Evolutionary conservation across 2,113 vertebrate species (phyloP).

Genomic region (Pseudorectes ferrugineus): DNA sequence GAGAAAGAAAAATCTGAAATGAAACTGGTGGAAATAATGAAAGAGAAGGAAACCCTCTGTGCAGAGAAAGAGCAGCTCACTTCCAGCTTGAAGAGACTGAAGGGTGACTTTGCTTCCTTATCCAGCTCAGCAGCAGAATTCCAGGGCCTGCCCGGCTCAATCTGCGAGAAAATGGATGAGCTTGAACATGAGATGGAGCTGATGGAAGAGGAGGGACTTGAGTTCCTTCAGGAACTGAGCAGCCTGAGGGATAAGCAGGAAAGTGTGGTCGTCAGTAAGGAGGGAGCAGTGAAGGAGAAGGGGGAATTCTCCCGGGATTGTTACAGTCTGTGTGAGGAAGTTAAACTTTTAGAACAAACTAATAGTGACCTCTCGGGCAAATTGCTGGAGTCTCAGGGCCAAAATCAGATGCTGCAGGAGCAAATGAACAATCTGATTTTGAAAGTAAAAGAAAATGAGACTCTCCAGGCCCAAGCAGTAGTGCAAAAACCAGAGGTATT

Average conservation of each 20-base stretch:
- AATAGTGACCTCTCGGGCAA: conserved; percentile 69
- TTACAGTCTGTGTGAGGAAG: conserved; percentile 53
- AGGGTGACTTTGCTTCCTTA: conserved; percentile 57
- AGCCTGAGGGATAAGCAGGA: conserved; percentile 56
- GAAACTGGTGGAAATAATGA: conserved; percentile 55
- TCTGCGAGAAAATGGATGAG: conserved; percentile 69
- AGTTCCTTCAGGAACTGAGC: conserved; percentile 60
- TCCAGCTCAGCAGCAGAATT: conserved; percentile 72
- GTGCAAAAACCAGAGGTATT: conserved; percentile 83
- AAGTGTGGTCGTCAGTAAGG: conserved; percentile 32
- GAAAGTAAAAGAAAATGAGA: conserved; percentile 80
- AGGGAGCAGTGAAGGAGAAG: conserved; percentile 63
- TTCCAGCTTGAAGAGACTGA: conserved; percentile 67
- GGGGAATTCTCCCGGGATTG: conserved; percentile 49
- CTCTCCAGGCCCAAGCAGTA: conserved; percentile 82
- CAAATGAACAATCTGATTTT: conserved; percentile 79
- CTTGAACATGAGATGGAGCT: conserved; percentile 60
- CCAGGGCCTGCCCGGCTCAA: conserved; percentile 44
- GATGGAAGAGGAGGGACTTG: conserved; percentile 50
- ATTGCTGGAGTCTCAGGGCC: conserved; percentile 71
- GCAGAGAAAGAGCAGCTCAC: conserved; percentile 65
- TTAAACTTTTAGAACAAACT: conserved; percentile 55
- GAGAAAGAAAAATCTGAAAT: conserved; percentile 70
- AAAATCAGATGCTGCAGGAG: conserved; percentile 72
- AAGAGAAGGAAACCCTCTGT: conserved; percentile 63